Evolutionary conservation across 2,113 vertebrate species (phyloP).

Genomic region (Lophotis ruficrista): DNA sequence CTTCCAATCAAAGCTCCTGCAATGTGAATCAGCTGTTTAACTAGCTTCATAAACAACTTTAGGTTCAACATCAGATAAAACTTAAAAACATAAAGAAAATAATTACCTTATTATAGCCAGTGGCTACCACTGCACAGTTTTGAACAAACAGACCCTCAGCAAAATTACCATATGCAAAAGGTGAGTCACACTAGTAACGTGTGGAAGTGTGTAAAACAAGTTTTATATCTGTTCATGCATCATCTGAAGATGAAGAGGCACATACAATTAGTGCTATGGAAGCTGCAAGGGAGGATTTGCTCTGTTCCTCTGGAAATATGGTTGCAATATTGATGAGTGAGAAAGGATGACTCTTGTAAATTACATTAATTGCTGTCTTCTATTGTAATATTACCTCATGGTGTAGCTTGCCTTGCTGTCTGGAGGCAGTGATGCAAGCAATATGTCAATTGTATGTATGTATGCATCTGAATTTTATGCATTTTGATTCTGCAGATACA

Average conservation of each 20-base stretch:
- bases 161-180: neutral
- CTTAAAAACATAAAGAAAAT: neutral
- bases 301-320: neutral
- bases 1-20: neutral
- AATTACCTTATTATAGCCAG: neutral
- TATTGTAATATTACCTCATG: neutral
- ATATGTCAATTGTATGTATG: rapidly evolving
- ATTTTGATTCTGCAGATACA: neutral
- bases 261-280: neutral
- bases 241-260: neutral
- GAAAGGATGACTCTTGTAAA: neutral
- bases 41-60: neutral
- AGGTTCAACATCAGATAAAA: neutral
- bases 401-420: neutral
- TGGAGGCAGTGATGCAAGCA: neutral
- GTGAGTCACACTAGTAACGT: neutral
- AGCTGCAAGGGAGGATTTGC: neutral
- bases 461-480: neutral
- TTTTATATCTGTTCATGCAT: neutral
- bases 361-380: neutral
- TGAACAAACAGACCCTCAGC: neutral
- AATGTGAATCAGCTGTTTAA: neutral
- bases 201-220: neutral
- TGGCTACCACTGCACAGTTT: neutral
- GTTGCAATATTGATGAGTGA: neutral